Evolutionary conservation across 2,113 vertebrate species (phyloP), one percentile per base, ranked within the genome.

Genomic region (Steatornis caripensis): DNA sequence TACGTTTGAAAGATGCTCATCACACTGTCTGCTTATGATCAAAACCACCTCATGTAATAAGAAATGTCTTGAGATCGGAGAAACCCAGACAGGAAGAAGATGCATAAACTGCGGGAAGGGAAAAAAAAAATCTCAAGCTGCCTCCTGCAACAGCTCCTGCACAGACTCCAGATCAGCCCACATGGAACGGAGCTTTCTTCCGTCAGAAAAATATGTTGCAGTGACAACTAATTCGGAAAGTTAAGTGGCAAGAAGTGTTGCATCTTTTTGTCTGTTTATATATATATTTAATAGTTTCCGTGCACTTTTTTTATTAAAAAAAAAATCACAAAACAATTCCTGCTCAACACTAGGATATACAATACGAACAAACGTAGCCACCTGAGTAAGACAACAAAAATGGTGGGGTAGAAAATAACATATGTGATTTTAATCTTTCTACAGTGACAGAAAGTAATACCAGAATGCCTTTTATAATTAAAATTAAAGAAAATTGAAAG

Each of bases 401-500:
- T 2, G 11, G 29, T 12, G 21, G 21, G 34, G 14, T 4, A 84
- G 19, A 57, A 91, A 87, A 39, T 4, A 65, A 1, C 0, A 0
- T 0, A 9, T 54, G 53, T 70, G 1, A 60, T 53, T 58, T 62
- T 77, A 17, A 7, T 82, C 93, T 53, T 62, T 37, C 62, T 34
- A 6, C 20, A 45, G 13, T 12, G n/a, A 62, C 13, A 26, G 32
- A 65, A 94, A 45, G 9, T 6, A n/a, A 94, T 30, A 14, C 53
- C 15, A 46, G 60, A 74, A 46, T 39, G 46, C 5, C 18, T n/a
- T 58, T 72, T 37, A 36, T 21, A 85, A 17, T n/a, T 49, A 43
- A 64, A 53, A 46, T 26, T 9, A 53, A n/a, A 78, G 12, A 53
- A 23, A 2, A 34, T 0, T 0, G 1, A 80, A 39, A 72, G 18